Evolutionary conservation across 1,140 invertebrate species (phyloP), one percentile per base, ranked within the genome.

Genomic region (Hermetia illucens): DNA sequence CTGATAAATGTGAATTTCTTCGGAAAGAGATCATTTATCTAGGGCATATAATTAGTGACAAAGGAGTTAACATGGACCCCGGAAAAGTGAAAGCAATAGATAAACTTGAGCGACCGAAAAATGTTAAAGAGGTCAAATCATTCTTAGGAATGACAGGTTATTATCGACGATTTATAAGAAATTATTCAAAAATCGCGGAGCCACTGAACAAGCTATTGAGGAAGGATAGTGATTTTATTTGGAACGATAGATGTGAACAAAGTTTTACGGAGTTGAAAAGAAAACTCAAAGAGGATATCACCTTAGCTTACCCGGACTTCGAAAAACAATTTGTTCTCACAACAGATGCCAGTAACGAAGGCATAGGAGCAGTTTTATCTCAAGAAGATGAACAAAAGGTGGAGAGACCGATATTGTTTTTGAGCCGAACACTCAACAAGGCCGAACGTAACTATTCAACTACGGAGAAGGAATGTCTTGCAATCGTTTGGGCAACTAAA

Each of bases 401-500:
- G n/a, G 30, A 32, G 5, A 10, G 27, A 39, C 44, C 47, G 3
- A 33, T 49, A 12, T 40, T 41, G 3, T 46, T 39, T 42, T 38
- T 35, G 27, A 43, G 38, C 29, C 34, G 44, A 46, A 36, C 40
- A 13, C 29, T 54, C 16, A 51, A 51, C 33, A 47, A 49, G 40
- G 42, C 49, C 2, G 49, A 51, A 43, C 25, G 9, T 34, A 53
- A 51, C 17, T 52, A 51, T 42, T 45, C 43, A 3, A 48, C 44
- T 3, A 52, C 48, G n/a, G 38, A 52, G 39, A 52, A 52, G 31
- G 44, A 53, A 38, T 27, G 51, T 6, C 19, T 53, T 10, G 39
- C 44, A 16, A 48, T 51, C 12, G 19, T 71, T 4, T 62, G 55
- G 47, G 59, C 52, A 1, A 49, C 61, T 1, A 53, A 65, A 42